Base-by-base conservation (phyloP, 1,140 invertebrate species). In the Vanessa tameamea region DNA sequence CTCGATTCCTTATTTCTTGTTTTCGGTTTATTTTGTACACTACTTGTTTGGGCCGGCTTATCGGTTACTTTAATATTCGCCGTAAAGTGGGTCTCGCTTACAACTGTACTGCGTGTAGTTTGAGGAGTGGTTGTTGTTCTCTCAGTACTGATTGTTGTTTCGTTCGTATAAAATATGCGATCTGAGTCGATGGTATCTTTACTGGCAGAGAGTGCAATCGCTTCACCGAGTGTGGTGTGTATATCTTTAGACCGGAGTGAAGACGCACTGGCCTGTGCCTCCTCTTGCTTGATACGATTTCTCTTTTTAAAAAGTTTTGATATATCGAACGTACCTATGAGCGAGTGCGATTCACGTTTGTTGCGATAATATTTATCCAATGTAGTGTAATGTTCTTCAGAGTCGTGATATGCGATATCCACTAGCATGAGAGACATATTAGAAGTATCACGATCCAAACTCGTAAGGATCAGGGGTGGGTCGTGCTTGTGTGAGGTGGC, bases 321-420 rank as follows among this genome's bases (percentile, higher is more conserved):
- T 50, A 91, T 82, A 69, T 91, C 89, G 64, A 89, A 91, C 0
- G 89, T 78, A 1, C 82, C 80, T 1, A 91, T 89, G 12, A 91
- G 78, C 0, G 87, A 81, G 16, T 89, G 84, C 0, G 89, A 78
- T 23, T 84, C 86, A 14, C 88, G 75, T 55, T 78, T 78, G 43
- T 76, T 37, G 12, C 77, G 68, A 71, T 57, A 31, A 20, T 16
- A 37, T 31, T 71, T 61, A 47, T 77, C 61, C 37, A 61, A 14
- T 50, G 68, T 23, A 15, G 64, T 23, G 43, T 50, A 76, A 48
- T 78, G 68, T 31, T 76, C 51, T 37, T 76, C 50, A 5, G 70
- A 16, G 51, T 75, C 65, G 13, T 71, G 16, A 13, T 61, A 59
- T 1, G 37, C 68, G n/a, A 70, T 51, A 20, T 67, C 55, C 3